Evolutionary conservation across 2,888 invertebrate species (phyloP).

Genomic region (Pachymerium ferrugineum): DNA sequence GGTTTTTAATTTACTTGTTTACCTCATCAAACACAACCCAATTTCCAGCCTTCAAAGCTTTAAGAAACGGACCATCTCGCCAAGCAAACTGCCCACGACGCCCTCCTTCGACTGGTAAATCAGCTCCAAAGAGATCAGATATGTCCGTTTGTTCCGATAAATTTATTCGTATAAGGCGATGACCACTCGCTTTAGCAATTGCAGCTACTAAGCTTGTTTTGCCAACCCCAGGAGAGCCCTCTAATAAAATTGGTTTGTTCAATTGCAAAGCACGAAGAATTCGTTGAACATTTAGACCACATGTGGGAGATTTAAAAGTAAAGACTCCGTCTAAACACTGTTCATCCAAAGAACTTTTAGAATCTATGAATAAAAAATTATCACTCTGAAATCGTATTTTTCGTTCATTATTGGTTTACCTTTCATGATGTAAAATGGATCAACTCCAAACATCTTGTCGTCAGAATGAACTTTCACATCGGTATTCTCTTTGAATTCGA

Average conservation of each 20-base stretch:
- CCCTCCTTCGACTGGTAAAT: constrained; percentile 87
- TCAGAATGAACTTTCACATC: background rate
- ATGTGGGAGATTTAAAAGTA: constrained; percentile 70
- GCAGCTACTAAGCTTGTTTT: constrained; percentile 93
- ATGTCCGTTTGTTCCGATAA: constrained; percentile 98
- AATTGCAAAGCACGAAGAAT: constrained; percentile 82
- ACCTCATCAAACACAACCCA: constrained; percentile 96
- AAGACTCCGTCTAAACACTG: background rate
- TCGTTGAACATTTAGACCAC: constrained; percentile 72
- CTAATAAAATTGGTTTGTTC: constrained; percentile 77
- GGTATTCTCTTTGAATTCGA: background rate
- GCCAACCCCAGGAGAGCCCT: constrained; percentile 97
- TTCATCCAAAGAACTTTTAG: background rate
- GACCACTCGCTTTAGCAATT: constrained; percentile 75
- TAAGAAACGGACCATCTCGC: constrained; percentile 91
- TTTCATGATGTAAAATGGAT: constrained; percentile 38
- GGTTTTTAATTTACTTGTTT: constrained; percentile 28
- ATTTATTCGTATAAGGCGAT: constrained; percentile 85
- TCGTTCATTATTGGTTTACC: constrained; percentile 34
- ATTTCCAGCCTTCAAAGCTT: constrained; percentile 82
- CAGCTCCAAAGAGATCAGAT: constrained; percentile 95
- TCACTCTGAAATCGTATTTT: background rate
- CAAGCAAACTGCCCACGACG: constrained; percentile 83
- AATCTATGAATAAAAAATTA: background rate
- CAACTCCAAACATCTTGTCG: constrained; percentile 33